Percentiles rank a stretch among this genome's conserved stretches.
These are phyloP conservation scores for Troilus luridus DNA, from an alignment of 2,888 invertebrate species.

Conservation along the genomic window DNA sequence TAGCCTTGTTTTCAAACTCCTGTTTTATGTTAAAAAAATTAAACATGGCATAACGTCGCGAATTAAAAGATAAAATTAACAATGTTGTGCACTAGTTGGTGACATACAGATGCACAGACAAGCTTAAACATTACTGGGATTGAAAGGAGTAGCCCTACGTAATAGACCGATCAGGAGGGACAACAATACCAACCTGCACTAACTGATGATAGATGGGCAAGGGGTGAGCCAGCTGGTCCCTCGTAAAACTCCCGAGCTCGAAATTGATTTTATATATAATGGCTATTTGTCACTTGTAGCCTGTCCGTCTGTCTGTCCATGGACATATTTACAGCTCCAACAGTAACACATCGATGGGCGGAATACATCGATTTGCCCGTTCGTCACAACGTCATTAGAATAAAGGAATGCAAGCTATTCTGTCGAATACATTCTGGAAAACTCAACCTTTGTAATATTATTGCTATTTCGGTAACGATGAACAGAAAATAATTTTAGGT, in stretches of 20 bases:
- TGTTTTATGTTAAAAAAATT: too few relatives aligned
- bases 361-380: neutral
- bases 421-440: neutral
- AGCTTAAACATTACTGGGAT: neutral
- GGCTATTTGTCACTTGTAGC: slow-evolving; percentile 41
- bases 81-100: too few relatives aligned
- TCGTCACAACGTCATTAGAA: neutral
- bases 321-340: neutral
- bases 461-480: neutral
- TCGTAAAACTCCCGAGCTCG: slow-evolving; percentile 1
- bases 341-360: neutral
- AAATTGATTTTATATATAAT: slow-evolving; percentile 43
- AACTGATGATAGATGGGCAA: neutral
- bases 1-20: too few relatives aligned
- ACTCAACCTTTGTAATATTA: neutral
- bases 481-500: neutral
- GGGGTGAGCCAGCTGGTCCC: slow-evolving; percentile 23
- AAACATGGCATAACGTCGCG: too few relatives aligned
- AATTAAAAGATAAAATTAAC: too few relatives aligned
- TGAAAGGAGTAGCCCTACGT: neutral
- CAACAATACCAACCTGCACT: slow-evolving; percentile 31
- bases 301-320: slow-evolving; percentile 6
- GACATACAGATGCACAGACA: neutral
- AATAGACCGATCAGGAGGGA: slow-evolving; percentile 1
- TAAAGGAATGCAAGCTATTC: neutral